Percentiles rank a stretch among this genome's conserved stretches.
phyloP scores from a whole-genome alignment of 2,113 vertebrate species.

The Phoenicopterus ruber region DNA sequence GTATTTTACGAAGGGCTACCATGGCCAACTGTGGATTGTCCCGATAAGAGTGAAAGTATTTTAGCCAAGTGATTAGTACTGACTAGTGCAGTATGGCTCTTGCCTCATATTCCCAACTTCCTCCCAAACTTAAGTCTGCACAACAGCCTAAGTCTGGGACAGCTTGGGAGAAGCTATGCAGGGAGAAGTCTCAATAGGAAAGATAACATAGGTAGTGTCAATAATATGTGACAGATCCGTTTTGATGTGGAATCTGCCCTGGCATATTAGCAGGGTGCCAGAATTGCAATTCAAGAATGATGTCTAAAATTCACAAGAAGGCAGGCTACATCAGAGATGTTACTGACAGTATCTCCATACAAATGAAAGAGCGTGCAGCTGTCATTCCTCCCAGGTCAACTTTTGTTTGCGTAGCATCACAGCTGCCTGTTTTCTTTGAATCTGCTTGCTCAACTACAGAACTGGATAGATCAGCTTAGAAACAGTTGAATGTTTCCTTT shows the following conservation, averaged over 20 bases:
- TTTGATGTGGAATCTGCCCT: neutral
- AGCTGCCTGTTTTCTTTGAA: neutral
- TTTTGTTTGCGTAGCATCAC: neutral
- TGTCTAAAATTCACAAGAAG: neutral
- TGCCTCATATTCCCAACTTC: neutral
- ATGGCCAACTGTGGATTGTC: neutral
- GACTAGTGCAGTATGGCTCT: neutral
- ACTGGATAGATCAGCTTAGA: constrained; percentile 4
- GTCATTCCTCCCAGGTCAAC: neutral
- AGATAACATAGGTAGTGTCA: neutral
- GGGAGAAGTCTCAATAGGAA: neutral
- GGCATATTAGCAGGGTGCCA: neutral
- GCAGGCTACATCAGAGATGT: neutral
- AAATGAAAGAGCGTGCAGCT: neutral
- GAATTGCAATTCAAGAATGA: neutral
- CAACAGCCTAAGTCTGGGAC: neutral
- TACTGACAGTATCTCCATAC: neutral
- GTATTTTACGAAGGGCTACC: neutral
- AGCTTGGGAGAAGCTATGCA: neutral
- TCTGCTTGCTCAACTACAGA: neutral
- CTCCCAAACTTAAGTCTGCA: neutral
- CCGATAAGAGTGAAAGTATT: neutral
- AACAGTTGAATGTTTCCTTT: neutral
- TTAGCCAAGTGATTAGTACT: neutral
- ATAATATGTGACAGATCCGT: neutral